Conservation (phyloP, 2,797 vertebrate genomes). For the Taenioides sp. region DNA sequence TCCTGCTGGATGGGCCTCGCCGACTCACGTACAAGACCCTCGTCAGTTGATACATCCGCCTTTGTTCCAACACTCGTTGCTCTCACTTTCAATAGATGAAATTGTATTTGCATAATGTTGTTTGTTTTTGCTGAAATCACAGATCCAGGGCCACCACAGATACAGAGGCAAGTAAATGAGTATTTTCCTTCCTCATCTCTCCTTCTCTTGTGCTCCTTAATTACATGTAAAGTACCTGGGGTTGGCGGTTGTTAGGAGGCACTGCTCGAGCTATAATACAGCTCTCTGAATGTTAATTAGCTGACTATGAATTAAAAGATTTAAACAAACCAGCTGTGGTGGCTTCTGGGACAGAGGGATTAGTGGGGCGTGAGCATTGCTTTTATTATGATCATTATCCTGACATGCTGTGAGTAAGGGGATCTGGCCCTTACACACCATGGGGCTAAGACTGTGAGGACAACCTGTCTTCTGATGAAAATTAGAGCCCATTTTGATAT, state of each 20-base stretch:
- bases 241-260: slow-evolving; percentile 67
- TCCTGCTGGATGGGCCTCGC: slow-evolving; percentile 54
- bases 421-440: slow-evolving; percentile 49
- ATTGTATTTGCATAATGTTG: slow-evolving; percentile 59
- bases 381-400: slow-evolving; percentile 82
- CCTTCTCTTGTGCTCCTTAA: slow-evolving; percentile 55
- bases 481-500: slow-evolving; percentile 79
- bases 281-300: slow-evolving; percentile 79
- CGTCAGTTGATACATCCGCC: slow-evolving; percentile 11
- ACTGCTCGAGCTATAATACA: slow-evolving; percentile 66
- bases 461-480: slow-evolving; percentile 51
- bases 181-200: slow-evolving; percentile 52
- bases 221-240: slow-evolving; percentile 77
- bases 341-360: slow-evolving; percentile 78
- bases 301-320: slow-evolving; percentile 78
- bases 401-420: slow-evolving; percentile 74
- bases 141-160: slow-evolving; percentile 54
- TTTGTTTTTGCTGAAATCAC: slow-evolving; percentile 64
- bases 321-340: slow-evolving; percentile 80
- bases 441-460: slow-evolving; percentile 25
- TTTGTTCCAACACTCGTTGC: slow-evolving; percentile 51
- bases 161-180: slow-evolving; percentile 46
- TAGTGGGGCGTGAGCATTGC: slow-evolving; percentile 78
- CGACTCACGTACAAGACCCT: slow-evolving; percentile 64
- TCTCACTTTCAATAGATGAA: slow-evolving; percentile 42